Evolutionary conservation across 2,113 vertebrate species (phyloP).

Genomic region (Xiphias gladius): DNA sequence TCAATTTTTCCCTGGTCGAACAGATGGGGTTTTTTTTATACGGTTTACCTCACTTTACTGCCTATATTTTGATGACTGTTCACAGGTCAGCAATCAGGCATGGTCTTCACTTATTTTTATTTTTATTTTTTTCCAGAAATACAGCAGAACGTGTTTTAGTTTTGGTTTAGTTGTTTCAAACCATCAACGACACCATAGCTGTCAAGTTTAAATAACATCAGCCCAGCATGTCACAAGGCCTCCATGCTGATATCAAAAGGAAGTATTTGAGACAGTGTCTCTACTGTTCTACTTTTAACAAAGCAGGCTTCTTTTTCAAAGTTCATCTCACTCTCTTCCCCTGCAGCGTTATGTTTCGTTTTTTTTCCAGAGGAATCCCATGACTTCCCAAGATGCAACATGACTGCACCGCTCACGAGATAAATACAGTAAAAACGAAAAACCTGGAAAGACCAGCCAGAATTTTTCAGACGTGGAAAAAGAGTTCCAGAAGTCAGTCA

Average conservation of each 20-base stretch:
- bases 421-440: conserved; percentile 7
- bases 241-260: conserved; percentile 8
- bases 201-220: conserved; percentile 10
- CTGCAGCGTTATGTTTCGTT: conserved; percentile 28
- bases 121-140: background rate
- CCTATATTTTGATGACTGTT: background rate
- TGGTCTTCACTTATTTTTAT: background rate
- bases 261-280: conserved; percentile 25
- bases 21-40: background rate
- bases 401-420: conserved; percentile 22
- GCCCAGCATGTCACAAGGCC: conserved; percentile 31
- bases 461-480: background rate
- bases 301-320: background rate
- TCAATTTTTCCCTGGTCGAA: background rate
- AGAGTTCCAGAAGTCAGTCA: conserved; percentile 9
- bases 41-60: background rate
- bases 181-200: background rate
- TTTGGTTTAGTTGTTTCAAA: background rate
- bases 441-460: conserved; percentile 34
- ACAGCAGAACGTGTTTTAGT: background rate
- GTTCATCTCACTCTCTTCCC: background rate
- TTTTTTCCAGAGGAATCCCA: conserved; percentile 39
- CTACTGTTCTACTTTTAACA: conserved; percentile 17
- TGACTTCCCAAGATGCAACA: conserved; percentile 38
- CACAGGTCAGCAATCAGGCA: conserved; percentile 8